Evolutionary conservation across 2,797 vertebrate species (phyloP).

Genomic region (Ceryle rudis): DNA sequence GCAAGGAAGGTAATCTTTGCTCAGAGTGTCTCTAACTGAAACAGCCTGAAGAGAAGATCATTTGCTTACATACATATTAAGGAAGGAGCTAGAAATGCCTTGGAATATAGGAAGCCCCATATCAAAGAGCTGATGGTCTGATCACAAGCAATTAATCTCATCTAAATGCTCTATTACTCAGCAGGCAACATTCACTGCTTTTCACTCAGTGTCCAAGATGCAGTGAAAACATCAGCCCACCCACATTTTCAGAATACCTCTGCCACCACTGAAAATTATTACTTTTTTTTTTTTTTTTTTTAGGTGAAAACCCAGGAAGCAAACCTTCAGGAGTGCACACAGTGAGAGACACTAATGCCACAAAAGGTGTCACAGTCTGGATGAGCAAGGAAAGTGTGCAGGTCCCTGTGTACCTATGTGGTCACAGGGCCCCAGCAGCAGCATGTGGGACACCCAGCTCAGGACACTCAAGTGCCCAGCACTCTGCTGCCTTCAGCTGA

Average conservation of each 20-base stretch:
- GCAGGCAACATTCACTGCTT: background rate
- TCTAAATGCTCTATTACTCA: background rate
- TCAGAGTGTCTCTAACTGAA: background rate
- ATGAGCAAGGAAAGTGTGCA: background rate
- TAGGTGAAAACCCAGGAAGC: background rate
- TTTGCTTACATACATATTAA: background rate
- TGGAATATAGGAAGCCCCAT: background rate
- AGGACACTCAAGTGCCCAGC: rapidly evolving
- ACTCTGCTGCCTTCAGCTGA: background rate
- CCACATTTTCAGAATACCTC: background rate
- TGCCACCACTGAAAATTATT: background rate
- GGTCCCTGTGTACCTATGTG: background rate
- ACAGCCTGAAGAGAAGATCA: background rate
- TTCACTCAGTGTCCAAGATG: rapidly evolving
- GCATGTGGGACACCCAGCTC: background rate
- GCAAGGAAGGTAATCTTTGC: background rate
- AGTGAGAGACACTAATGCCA: background rate
- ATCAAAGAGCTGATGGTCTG: background rate
- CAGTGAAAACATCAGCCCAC: background rate
- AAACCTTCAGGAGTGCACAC: rapidly evolving
- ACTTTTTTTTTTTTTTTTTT: rapidly evolving
- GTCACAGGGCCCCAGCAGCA: rapidly evolving
- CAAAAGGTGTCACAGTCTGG: background rate
- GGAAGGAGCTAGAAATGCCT: background rate
- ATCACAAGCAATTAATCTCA: background rate